These are phyloP conservation scores for Gymnoscelis rufifasciata DNA, from an alignment of 2,888 invertebrate species.

Conservation along the genomic window DNA sequence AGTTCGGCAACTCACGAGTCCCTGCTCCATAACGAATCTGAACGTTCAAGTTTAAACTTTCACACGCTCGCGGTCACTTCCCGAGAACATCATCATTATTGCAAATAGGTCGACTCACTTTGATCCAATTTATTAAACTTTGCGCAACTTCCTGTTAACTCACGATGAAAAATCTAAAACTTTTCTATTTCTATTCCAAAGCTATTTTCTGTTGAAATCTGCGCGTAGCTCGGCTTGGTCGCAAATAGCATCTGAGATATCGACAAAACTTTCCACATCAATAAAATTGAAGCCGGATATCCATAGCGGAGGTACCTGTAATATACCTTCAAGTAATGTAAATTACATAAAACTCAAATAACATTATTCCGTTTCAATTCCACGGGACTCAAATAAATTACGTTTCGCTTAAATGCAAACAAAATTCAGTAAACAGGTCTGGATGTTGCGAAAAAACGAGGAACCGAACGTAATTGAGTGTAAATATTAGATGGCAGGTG, in stretches of 20 bases:
- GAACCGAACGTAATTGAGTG: conserved; percentile 30
- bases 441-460: conserved; percentile 15
- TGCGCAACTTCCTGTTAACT: too few relatives aligned
- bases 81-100: not conserved
- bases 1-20: conserved; percentile 6
- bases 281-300: too few relatives aligned
- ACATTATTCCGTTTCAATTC: conserved; percentile 4
- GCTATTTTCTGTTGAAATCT: too few relatives aligned
- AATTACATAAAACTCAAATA: conserved; percentile 5
- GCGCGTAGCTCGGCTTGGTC: too few relatives aligned
- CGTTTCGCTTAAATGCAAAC: conserved; percentile 7
- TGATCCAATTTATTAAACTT: too few relatives aligned
- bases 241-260: too few relatives aligned
- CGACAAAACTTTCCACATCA: not conserved
- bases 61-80: conserved; percentile 1
- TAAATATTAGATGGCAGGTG: conserved; percentile 30
- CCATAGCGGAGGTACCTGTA: not conserved
- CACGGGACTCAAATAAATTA: conserved; percentile 1
- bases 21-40: conserved; percentile 9
- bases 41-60: conserved; percentile 11
- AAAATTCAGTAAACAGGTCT: conserved; percentile 10
- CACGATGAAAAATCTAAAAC: not conserved
- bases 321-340: not conserved
- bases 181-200: too few relatives aligned
- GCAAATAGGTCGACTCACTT: not conserved